Evolutionary conservation across 2,113 vertebrate genomes (phyloP), one percentile per base, ranked within the genome.

Genomic region (Aptenodytes patagonicus): DNA sequence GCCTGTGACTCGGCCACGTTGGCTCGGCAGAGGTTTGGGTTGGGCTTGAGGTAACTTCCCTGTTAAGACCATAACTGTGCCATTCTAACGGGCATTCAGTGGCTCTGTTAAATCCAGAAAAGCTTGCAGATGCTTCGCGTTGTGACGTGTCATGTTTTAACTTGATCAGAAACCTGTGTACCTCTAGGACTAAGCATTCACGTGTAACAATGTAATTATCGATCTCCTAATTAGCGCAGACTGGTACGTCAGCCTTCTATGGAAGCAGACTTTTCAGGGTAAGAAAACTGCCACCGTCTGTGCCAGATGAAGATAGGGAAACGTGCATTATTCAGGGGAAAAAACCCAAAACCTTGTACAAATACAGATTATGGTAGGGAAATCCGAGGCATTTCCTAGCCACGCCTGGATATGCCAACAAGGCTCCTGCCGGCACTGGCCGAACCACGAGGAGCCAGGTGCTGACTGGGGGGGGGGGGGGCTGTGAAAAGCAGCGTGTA

Each of bases 291-390:
- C 51, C 24, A 3, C 58, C 4, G 4, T 20, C 73, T 32, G 24
- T 47, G 72, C 38, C 34, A 54, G 72, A 11, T 44, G 62, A 62
- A 73, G 20, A 8, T 3, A 34, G 51, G 21, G 36, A 51, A 70
- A 25, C 0, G 6, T 46, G 65, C 25, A 0, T 58, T 58, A 19
- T 40, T 38, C 8, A 1, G 42, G 55, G 38, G 19, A 1, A 2
- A 4, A 13, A 40, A 34, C 15, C 42, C 42, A n/a, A 22, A 34
- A 31, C 28, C 28, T 31, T 12, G 22, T 18, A 31, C 24, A 52
- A 64, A 29, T 38, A 11, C 19, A 83, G 84, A 9, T 44, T 8
- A 5, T 14, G 47, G n/a, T 4, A 31, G 32, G 60, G 31, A 70
- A 28, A 38, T 20, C 11, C 0, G 6, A 81, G 70, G 52, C 14